phyloP scores from a whole-genome alignment of 2,888 invertebrate species.

The Merodon equestris region DNA sequence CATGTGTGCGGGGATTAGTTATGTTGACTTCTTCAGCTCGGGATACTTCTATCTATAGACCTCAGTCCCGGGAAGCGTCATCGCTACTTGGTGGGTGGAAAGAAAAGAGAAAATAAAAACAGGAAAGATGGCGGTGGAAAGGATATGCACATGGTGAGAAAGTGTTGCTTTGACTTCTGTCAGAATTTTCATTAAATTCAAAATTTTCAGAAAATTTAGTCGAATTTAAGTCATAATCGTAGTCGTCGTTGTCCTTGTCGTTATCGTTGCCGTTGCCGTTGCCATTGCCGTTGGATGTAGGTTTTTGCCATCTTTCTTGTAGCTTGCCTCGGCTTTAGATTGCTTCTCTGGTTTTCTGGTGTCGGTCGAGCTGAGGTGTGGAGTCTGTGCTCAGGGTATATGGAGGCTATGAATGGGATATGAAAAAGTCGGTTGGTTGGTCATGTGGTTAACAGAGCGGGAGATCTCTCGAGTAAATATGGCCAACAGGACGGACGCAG shows the following conservation, averaged over 20 bases:
- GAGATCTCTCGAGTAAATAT: constrained; percentile 50
- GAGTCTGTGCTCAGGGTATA: no score
- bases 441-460: constrained; percentile 51
- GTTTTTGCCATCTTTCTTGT: constrained; percentile 35
- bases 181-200: constrained; percentile 66
- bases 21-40: constrained; percentile 61
- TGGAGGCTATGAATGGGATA: constrained; percentile 28
- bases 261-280: no score
- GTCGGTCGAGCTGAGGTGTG: background rate
- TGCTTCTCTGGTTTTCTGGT: constrained; percentile 28
- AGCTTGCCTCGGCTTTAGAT: constrained; percentile 33
- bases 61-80: background rate
- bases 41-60: constrained; percentile 30
- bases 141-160: background rate
- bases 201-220: constrained; percentile 59
- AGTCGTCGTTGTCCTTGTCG: no score
- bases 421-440: constrained; percentile 61
- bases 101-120: no score
- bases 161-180: constrained; percentile 61
- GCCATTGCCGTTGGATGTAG: constrained; percentile 5
- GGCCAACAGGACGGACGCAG: constrained; percentile 47
- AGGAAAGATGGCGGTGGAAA: no score
- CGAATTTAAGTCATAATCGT: constrained; percentile 48
- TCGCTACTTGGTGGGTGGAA: no score
- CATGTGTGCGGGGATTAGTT: constrained; percentile 55